Percentiles rank a stretch among this genome's conserved stretches.
Evolutionary conservation across 2,888 invertebrate species (phyloP).

Genomic region (Ormia ochracea): DNA sequence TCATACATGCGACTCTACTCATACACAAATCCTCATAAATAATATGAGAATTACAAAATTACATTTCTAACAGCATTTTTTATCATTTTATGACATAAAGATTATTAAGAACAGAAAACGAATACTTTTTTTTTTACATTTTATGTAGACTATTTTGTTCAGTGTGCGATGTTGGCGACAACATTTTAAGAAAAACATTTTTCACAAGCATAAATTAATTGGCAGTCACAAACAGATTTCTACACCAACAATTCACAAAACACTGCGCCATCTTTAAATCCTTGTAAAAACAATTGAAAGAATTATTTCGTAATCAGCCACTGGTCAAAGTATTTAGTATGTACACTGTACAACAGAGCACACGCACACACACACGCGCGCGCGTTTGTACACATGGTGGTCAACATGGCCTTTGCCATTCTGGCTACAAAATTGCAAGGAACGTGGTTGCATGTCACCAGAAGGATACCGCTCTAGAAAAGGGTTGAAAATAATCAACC

Average conservation of each 20-base stretch:
- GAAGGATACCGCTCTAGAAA: background rate
- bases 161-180: no score
- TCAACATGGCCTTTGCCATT: slow-evolving; percentile 41
- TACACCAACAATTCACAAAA: background rate
- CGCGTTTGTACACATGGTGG: slow-evolving; percentile 18
- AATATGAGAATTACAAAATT: no score
- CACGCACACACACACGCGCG: background rate
- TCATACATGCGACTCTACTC: no score
- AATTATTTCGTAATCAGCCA: slow-evolving; percentile 7
- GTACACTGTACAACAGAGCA: background rate
- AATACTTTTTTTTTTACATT: no score
- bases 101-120: no score
- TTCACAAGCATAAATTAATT: no score
- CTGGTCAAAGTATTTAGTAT: slow-evolving; percentile 16
- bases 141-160: no score
- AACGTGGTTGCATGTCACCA: slow-evolving; percentile 33
- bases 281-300: background rate
- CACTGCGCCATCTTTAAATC: slow-evolving; percentile 24
- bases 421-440: slow-evolving; percentile 1
- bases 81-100: no score
- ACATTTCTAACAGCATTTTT: no score
- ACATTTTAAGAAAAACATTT: no score
- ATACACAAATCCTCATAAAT: no score
- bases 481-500: slow-evolving; percentile 48
- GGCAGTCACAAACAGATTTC: no score